Evolutionary conservation across 2,797 vertebrate genomes (phyloP).

Genomic region (Melanogrammus aeglefinus): DNA sequence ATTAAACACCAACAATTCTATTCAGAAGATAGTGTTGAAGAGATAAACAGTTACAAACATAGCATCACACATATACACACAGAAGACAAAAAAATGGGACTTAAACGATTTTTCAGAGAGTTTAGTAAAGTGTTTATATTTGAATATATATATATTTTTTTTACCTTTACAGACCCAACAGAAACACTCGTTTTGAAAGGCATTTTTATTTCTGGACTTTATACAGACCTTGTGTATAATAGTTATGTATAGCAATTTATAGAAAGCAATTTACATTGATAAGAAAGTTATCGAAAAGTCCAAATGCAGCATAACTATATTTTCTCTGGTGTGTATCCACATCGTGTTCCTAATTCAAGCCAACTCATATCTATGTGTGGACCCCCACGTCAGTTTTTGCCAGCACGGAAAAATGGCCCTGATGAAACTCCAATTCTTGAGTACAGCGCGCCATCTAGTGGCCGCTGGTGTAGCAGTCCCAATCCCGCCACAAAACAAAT

Average conservation of each 20-base stretch:
- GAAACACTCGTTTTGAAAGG: slow-evolving; percentile 43
- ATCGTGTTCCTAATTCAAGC: slow-evolving; percentile 53
- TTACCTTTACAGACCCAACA: not conserved
- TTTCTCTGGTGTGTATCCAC: slow-evolving; percentile 39
- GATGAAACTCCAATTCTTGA: slow-evolving; percentile 37
- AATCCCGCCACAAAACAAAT: slow-evolving; percentile 26
- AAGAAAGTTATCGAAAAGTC: slow-evolving; percentile 70
- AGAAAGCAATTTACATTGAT: slow-evolving; percentile 65
- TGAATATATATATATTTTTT: not conserved
- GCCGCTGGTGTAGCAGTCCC: slow-evolving; percentile 24
- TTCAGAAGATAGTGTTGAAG: not conserved
- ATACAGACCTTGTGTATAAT: slow-evolving; percentile 57
- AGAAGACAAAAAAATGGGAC: slow-evolving; percentile 6
- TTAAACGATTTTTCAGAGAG: not conserved
- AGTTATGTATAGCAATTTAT: slow-evolving; percentile 64
- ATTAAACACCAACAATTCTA: not conserved
- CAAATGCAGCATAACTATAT: slow-evolving; percentile 58
- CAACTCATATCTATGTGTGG: slow-evolving; percentile 37
- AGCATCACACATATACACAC: slow-evolving; percentile 11
- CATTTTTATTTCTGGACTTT: slow-evolving; percentile 69
- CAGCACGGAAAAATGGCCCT: slow-evolving; percentile 51
- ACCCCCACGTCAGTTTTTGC: slow-evolving; percentile 34
- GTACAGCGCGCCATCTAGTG: slow-evolving; percentile 65
- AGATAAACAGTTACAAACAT: not conserved
- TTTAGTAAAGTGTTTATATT: not conserved